These are phyloP conservation scores for Cavia aperea DNA, from an alignment of 2,113 vertebrate genomes.

Conservation along the genomic window DNA sequence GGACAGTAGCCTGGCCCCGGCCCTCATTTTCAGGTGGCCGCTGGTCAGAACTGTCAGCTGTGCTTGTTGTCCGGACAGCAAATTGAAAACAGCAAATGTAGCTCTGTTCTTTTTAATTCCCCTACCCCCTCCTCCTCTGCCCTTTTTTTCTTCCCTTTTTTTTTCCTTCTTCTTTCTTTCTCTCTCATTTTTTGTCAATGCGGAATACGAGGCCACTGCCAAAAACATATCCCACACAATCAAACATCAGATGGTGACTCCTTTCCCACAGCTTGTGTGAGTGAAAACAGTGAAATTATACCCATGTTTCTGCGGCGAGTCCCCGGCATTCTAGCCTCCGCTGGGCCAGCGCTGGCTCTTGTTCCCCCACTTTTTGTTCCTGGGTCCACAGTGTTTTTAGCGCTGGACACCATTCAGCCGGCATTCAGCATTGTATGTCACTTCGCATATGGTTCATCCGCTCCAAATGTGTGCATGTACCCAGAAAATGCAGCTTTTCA, in stretches of 20 bases:
- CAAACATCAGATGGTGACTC: conserved; percentile 88
- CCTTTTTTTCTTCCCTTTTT: neutral
- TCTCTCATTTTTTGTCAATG: conserved; percentile 65
- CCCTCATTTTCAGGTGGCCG: conserved; percentile 70
- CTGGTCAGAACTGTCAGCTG: conserved; percentile 69
- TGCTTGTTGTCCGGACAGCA: conserved; percentile 70
- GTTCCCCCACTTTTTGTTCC: conserved; percentile 82
- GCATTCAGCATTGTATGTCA: conserved; percentile 90
- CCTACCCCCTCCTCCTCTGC: fast-evolving
- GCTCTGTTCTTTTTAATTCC: conserved; percentile 68
- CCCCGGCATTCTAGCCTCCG: conserved; percentile 77
- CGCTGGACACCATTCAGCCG: conserved; percentile 83
- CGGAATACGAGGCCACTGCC: conserved; percentile 78
- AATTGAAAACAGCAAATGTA: conserved; percentile 72
- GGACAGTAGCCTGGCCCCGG: neutral
- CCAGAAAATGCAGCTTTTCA: conserved; percentile 98
- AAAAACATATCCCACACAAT: conserved; percentile 85
- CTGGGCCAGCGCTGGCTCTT: conserved; percentile 77
- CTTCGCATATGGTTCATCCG: conserved; percentile 96
- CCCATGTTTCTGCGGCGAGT: conserved; percentile 80
- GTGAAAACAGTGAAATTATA: conserved; percentile 87
- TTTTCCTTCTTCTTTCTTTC: neutral
- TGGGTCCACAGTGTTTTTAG: conserved; percentile 79
- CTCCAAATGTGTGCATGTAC: conserved; percentile 98
- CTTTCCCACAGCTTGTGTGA: conserved; percentile 87